phyloP scores from a whole-genome alignment of 2,797 vertebrate genomes.

The Gallirallus australis region DNA sequence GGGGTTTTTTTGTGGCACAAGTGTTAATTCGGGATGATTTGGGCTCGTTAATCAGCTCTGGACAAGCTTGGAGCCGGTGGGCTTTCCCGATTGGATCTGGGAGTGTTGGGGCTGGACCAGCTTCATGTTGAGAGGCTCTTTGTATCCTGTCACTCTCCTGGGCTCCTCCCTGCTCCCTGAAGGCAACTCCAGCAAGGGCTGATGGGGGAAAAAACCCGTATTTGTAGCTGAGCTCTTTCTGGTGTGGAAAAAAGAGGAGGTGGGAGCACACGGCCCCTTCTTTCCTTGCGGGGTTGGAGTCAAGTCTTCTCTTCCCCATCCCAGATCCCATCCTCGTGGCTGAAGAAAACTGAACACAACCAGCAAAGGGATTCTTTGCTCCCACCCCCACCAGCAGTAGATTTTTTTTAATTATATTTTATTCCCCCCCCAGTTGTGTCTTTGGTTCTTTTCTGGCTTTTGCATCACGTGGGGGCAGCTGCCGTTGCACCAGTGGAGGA shows the following conservation, averaged over 20 bases:
- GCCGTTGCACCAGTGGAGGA: accelerated
- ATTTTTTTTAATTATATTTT: neutral
- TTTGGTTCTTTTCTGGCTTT: neutral
- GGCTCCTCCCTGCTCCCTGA: neutral
- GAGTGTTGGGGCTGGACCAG: accelerated
- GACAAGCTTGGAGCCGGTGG: neutral
- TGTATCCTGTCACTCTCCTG: neutral
- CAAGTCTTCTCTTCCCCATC: neutral
- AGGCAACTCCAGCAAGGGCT: neutral
- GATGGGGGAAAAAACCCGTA: neutral
- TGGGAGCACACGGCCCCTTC: accelerated
- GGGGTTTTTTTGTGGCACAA: neutral
- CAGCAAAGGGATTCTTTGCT: neutral
- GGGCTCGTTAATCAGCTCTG: neutral
- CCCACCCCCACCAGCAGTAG: accelerated
- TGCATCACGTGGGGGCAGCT: neutral
- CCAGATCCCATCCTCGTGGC: neutral
- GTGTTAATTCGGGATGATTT: accelerated
- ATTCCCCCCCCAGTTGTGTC: no score
- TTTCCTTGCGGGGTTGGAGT: neutral
- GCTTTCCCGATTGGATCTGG: neutral
- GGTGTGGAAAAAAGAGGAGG: neutral
- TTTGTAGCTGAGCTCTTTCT: neutral
- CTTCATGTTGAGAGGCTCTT: neutral
- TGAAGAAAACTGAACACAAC: neutral